A percentile compares a stretch with the other conserved stretches of the same genome.
Evolutionary conservation across 2,113 vertebrate genomes (phyloP).

Genomic region (Callipepla californica): DNA sequence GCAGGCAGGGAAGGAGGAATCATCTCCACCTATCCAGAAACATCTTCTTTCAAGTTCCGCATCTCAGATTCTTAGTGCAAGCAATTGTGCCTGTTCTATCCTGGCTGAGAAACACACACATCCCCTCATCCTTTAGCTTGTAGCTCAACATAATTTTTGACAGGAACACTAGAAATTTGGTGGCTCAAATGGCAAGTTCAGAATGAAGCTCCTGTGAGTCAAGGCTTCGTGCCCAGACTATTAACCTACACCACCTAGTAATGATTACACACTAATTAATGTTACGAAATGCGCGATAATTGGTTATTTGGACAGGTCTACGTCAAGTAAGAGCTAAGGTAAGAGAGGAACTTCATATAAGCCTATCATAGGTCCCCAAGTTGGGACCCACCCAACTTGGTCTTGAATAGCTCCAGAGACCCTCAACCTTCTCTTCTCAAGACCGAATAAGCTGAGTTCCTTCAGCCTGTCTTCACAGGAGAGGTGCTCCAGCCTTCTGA

Average conservation of each 20-base stretch:
- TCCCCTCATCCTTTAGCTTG: not conserved
- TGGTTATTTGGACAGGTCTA: not conserved
- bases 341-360: not conserved
- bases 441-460: too few relatives aligned
- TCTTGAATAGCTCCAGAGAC: too few relatives aligned
- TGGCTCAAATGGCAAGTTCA: not conserved
- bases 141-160: not conserved
- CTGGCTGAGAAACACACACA: not conserved
- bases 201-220: not conserved
- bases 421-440: too few relatives aligned
- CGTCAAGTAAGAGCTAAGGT: not conserved
- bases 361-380: too few relatives aligned
- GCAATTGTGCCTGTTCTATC: fast-evolving
- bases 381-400: too few relatives aligned
- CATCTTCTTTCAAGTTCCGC: not conserved
- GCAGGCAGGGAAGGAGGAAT: not conserved
- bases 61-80: not conserved
- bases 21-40: not conserved
- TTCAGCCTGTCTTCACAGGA: not conserved
- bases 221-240: not conserved
- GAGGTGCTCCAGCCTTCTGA: not conserved
- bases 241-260: not conserved
- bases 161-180: not conserved
- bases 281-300: not conserved
- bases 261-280: not conserved